These are phyloP conservation scores for Babyrousa celebensis DNA, from an alignment of 2,797 vertebrate genomes.

Conservation along the genomic window DNA sequence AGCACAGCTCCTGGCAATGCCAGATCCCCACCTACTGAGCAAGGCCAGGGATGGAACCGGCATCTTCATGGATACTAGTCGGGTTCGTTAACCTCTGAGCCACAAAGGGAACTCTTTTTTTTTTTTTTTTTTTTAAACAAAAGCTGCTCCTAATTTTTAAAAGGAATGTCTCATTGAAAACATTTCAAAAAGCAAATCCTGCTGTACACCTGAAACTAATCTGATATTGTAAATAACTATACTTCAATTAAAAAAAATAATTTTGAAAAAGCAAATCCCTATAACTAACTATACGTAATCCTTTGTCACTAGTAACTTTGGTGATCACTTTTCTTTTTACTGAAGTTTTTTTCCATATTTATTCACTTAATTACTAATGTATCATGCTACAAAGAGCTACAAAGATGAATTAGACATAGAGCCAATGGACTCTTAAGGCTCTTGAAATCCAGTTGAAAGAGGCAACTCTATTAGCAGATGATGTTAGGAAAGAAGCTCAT, in stretches of 20 bases:
- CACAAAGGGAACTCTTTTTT: no score
- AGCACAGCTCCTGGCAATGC: no score
- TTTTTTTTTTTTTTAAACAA: no score
- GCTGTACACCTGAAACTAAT: not conserved
- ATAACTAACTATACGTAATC: not conserved
- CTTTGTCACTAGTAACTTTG: not conserved
- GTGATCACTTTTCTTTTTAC: not conserved
- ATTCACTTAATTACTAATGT: conserved; percentile 22
- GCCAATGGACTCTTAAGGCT: not conserved
- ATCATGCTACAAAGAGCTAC: not conserved
- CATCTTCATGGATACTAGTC: no score
- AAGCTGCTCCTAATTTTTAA: not conserved
- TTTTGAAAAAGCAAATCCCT: conserved; percentile 8
- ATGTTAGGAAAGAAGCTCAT: not conserved
- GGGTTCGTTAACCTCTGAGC: no score
- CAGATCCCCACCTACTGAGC: no score
- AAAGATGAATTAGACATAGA: not conserved
- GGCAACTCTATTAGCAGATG: not conserved
- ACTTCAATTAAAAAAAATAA: not conserved
- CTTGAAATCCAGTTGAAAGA: not conserved
- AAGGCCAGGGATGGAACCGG: no score
- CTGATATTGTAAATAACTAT: not conserved
- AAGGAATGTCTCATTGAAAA: not conserved
- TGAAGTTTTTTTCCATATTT: not conserved
- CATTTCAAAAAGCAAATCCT: not conserved